These are phyloP conservation scores for Eclectus roratus DNA, from an alignment of 2,113 vertebrate genomes.

Conservation along the genomic window DNA sequence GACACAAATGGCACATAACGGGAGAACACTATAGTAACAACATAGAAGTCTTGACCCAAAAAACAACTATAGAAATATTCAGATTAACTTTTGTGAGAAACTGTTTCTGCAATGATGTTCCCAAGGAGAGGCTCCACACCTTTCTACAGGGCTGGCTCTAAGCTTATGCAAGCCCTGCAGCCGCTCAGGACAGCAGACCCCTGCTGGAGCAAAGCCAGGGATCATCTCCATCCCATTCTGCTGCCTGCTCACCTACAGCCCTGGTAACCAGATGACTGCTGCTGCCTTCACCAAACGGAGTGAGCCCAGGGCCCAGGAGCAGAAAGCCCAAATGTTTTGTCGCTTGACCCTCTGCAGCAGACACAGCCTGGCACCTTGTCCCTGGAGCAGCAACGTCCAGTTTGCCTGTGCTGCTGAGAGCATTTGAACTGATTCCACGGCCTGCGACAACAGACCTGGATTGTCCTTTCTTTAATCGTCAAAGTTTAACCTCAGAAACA, in stretches of 20 bases:
- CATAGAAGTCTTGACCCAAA: not conserved
- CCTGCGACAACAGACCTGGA: not conserved
- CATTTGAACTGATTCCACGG: not conserved
- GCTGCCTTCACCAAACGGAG: not conserved
- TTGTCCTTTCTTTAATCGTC: not conserved
- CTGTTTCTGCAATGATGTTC: not conserved
- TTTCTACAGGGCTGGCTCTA: not conserved
- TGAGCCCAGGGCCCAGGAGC: not conserved
- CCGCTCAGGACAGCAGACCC: not conserved
- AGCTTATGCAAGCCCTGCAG: not conserved
- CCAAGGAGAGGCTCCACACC: not conserved
- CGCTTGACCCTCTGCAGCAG: not conserved
- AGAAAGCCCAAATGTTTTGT: not conserved
- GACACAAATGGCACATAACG: not conserved
- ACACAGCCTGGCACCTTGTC: not conserved
- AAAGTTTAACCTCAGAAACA: not conserved
- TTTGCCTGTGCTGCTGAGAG: not conserved
- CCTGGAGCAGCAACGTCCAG: not conserved
- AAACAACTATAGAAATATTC: not conserved
- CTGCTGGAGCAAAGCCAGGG: not conserved
- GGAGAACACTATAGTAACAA: not conserved
- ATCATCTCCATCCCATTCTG: rapidly evolving
- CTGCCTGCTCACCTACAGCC: not conserved
- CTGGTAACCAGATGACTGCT: not conserved
- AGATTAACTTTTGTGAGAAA: not conserved